Base-by-base conservation (phyloP, 2,797 vertebrate species). In the Enteromius trimaculatus region DNA sequence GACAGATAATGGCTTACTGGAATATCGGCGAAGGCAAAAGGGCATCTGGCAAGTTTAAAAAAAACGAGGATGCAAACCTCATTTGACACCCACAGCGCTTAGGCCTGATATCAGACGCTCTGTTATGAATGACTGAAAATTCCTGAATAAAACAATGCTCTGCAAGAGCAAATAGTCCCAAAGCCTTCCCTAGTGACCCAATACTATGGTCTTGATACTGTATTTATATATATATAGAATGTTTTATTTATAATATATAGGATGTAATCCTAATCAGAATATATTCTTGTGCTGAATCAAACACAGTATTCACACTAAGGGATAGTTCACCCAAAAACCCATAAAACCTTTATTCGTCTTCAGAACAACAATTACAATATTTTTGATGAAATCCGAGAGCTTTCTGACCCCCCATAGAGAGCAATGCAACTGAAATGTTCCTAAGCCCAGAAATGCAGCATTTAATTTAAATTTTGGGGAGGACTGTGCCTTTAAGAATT, bases 21-120 rank as follows among this genome's bases (percentile, higher is more conserved):
- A 81, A 84, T 51, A 62, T 62, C 31, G 66, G 1, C 8, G 21
- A 80, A 87, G 44, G 82, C 5, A 19, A 79, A 87, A 13, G 75
- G 65, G 83, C 81, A 84, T 83, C 77, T 84, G 80, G 4, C 80
- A 70, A 79, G 85, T 90, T 84, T 88, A 14, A 55, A 74, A 84
- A 92, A 80, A 39, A 82, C 31, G 6, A 31, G 53, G 49, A 78
- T 6, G 37, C 55, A 71, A 60, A 39, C 19, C 51, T 17, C 44
- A 31, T 47, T 71, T 71, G 68, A 80, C 68, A 31, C 23, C 23
- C 34, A 21, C 21, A 5, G 77, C 13, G 42, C 39, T 78, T 79
- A 34, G 31, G 10, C 8, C 7, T 16, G 19, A 47, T 80, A 80
- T 17, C 53, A 80, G 26, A 58, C 7, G 4, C 16, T 29, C 8